Evolutionary conservation across 2,113 vertebrate species (phyloP).

Genomic region (Bothrops jararaca): DNA sequence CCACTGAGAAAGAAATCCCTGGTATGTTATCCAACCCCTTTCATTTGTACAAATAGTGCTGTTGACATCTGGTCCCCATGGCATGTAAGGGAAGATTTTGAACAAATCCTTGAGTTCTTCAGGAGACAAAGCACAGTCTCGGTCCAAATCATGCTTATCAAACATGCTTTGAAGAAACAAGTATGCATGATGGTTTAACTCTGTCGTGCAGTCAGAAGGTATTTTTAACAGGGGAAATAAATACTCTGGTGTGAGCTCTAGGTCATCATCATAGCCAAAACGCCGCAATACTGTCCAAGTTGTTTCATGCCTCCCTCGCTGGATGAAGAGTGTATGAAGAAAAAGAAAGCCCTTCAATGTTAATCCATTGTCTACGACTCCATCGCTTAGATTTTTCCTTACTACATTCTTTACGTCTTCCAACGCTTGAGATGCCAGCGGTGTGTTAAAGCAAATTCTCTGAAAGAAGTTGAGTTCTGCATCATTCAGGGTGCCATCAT

Average conservation of each 20-base stretch:
- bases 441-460: conserved; percentile 98
- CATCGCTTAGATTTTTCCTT: conserved; percentile 90
- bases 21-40: conserved; percentile 97
- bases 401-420: conserved; percentile 99
- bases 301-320: conserved; percentile 95
- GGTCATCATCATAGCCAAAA: conserved; percentile 95
- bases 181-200: conserved; percentile 97
- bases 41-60: conserved; percentile 95
- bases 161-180: conserved; percentile 97
- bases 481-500: conserved; percentile 96
- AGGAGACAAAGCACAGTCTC: conserved; percentile 92
- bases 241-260: conserved; percentile 95
- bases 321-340: conserved; percentile 96
- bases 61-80: conserved; percentile 97
- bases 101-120: conserved; percentile 96
- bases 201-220: conserved; percentile 92
- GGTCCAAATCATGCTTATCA: conserved; percentile 98
- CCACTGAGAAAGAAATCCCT: conserved; percentile 98
- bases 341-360: conserved; percentile 97
- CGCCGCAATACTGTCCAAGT: conserved; percentile 95
- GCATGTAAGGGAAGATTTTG: conserved; percentile 97
- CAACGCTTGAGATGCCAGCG: conserved; percentile 92
- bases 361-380: conserved; percentile 92
- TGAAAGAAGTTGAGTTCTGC: conserved; percentile 98
- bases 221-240: conserved; percentile 93